Percentiles rank a stretch among this genome's conserved stretches.
phyloP scores from a whole-genome alignment of 2,113 vertebrate genomes.

The Spermophilus dauricus region DNA sequence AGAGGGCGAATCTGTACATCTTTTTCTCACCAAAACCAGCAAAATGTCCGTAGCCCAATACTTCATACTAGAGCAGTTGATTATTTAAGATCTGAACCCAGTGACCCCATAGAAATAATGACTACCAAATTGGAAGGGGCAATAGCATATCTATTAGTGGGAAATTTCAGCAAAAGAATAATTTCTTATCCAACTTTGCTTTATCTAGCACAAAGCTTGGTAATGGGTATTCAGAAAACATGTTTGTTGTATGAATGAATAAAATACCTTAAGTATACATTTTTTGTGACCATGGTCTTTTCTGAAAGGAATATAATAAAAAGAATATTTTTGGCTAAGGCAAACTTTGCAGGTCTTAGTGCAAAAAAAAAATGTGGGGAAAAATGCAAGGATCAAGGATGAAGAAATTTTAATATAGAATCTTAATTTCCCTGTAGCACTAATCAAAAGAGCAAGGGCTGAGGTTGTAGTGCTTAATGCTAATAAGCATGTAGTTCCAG shows the following conservation, averaged over 20 bases:
- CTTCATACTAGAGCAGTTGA: background rate
- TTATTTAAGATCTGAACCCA: background rate
- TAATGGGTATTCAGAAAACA: background rate
- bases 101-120: background rate
- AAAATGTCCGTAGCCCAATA: background rate
- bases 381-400: background rate
- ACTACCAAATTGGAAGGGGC: background rate
- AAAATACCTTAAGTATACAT: background rate
- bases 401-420: background rate
- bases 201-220: background rate
- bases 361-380: no score
- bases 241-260: background rate
- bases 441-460: no score
- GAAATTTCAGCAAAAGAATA: background rate
- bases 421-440: background rate
- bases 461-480: background rate
- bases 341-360: background rate
- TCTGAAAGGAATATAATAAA: background rate
- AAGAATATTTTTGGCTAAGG: background rate
- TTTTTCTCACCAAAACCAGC: constrained; percentile 3
- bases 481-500: background rate
- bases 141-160: background rate
- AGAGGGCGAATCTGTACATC: background rate
- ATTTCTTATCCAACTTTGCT: constrained; percentile 7
- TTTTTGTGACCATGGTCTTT: background rate